Percentiles rank a stretch among this genome's conserved stretches.
phyloP scores from a whole-genome alignment of 1,140 invertebrate species.

The Drosophila pruinosa region DNA sequence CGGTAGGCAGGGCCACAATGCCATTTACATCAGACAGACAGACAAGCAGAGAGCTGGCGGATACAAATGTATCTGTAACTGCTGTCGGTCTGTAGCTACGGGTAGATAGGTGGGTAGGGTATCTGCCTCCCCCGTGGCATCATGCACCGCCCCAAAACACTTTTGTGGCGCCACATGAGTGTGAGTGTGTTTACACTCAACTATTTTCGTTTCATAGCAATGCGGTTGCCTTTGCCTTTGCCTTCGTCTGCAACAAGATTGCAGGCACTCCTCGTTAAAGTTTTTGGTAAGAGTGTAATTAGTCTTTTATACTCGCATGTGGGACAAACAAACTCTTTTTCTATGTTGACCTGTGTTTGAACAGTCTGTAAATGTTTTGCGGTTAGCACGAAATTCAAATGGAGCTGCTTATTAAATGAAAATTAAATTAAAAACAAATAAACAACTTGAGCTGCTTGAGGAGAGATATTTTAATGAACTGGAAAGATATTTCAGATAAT shows the following conservation, averaged over 20 bases:
- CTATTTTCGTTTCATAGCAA: constrained; percentile 65
- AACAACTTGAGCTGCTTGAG: not conserved
- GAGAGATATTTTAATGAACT: not conserved
- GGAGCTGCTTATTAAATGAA: constrained; percentile 29
- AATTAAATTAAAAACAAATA: not conserved
- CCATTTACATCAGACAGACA: constrained; percentile 50
- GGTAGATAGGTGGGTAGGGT: not conserved
- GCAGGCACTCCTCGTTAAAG: constrained; percentile 62
- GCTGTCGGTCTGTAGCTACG: constrained; percentile 28
- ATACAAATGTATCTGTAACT: constrained; percentile 35
- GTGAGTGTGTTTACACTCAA: constrained; percentile 66
- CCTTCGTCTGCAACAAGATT: constrained; percentile 41
- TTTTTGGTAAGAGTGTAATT: constrained; percentile 69
- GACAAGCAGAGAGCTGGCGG: not conserved
- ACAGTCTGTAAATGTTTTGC: too few species aligned
- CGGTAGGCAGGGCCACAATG: constrained; percentile 34
- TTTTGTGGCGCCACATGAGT: constrained; percentile 55
- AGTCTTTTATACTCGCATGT: constrained; percentile 52
- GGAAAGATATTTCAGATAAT: not conserved
- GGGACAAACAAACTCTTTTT: constrained; percentile 1
- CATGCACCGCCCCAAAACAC: constrained; percentile 77
- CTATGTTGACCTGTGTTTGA: constrained; percentile 20
- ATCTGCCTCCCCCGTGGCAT: constrained; percentile 44
- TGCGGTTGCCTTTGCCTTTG: constrained; percentile 55
- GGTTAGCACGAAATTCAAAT: constrained; percentile 62